Evolutionary conservation across 64 coral and sea anemone species (phyloP), one percentile per base, ranked within the genome.

Genomic region (Pocillopora damicornis): DNA sequence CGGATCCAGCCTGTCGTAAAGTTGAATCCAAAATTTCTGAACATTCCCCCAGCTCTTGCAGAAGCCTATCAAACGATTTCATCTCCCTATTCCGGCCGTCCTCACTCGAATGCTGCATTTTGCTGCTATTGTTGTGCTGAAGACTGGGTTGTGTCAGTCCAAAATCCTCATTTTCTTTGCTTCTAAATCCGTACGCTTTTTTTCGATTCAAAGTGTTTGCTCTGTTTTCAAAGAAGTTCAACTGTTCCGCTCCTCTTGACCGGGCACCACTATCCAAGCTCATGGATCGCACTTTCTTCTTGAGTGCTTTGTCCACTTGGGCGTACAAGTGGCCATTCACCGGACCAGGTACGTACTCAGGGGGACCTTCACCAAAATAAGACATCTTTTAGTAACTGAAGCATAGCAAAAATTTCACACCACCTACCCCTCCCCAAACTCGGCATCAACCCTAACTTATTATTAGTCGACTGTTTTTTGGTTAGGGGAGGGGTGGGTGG

Each of bases 261-360:
- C 65, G 61, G 17, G 76, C 63, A 17, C 90, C 90, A 62, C 90
- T 91, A 56, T 87, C 90, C 37, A 92, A 30, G 35, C 90, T 92
- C 45, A 87, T 61, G 7, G 93, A 89, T 1, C 93, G 88, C 35
- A 89, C 73, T 74, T 90, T 88, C 73, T 90, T 94, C 57, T 90
- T 94, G 35, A 94, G 76, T 4, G 74, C 87, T 76, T 90, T 89
- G 83, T 94, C 88, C 11, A 94, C 93, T 37, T 87, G 80, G 6
- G 93, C 93, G 68, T 94, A 94, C 9, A 89, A 69, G 57, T 88
- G 89, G 16, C 93, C 93, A 86, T 94, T 88, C 35, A 94, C 62
- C 5, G 93, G 93, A 15, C 93, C 93, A 56, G 93, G 76, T 35
- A 90, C 73, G 73, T 94, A 89, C 77, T 87, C 63, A 68, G 93